Evolutionary conservation across 2,797 vertebrate species (phyloP).

Genomic region (Microctenopoma lineatum): DNA sequence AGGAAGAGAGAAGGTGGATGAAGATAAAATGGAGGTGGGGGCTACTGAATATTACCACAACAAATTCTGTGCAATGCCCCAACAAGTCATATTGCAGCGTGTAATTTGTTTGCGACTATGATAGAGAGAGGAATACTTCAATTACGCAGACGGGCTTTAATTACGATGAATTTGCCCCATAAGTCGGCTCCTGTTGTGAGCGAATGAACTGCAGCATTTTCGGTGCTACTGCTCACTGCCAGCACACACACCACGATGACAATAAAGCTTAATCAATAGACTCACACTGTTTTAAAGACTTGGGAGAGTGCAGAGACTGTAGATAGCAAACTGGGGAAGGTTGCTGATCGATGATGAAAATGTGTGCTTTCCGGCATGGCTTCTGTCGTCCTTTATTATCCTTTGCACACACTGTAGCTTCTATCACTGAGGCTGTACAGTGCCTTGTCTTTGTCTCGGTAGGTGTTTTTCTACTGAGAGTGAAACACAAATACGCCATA

Average conservation of each 20-base stretch:
- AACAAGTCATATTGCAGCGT: slow-evolving; percentile 67
- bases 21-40: slow-evolving; percentile 41
- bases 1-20: slow-evolving; percentile 56
- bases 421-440: slow-evolving; percentile 10
- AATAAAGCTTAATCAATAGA: slow-evolving; percentile 73
- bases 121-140: slow-evolving; percentile 74
- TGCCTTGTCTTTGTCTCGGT: slow-evolving; percentile 16
- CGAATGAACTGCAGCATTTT: slow-evolving; percentile 59
- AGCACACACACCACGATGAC: slow-evolving; percentile 51
- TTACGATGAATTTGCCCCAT: slow-evolving; percentile 76
- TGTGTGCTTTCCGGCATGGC: slow-evolving; percentile 35
- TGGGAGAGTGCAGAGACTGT: slow-evolving; percentile 43
- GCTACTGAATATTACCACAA: slow-evolving; percentile 64
- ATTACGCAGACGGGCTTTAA: slow-evolving; percentile 79
- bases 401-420: slow-evolving; percentile 10
- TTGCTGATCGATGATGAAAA: slow-evolving; percentile 65
- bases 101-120: slow-evolving; percentile 72
- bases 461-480: slow-evolving; percentile 6
- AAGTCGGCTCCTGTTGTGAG: slow-evolving; percentile 69
- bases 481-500: slow-evolving; percentile 8
- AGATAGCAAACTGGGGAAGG: slow-evolving; percentile 48
- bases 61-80: slow-evolving; percentile 67
- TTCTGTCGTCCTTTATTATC: slow-evolving; percentile 41
- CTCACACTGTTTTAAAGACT: slow-evolving; percentile 69
- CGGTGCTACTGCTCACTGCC: slow-evolving; percentile 37